Base-by-base conservation (phyloP, 2,888 invertebrate species). In the Mimachlamys varia region DNA sequence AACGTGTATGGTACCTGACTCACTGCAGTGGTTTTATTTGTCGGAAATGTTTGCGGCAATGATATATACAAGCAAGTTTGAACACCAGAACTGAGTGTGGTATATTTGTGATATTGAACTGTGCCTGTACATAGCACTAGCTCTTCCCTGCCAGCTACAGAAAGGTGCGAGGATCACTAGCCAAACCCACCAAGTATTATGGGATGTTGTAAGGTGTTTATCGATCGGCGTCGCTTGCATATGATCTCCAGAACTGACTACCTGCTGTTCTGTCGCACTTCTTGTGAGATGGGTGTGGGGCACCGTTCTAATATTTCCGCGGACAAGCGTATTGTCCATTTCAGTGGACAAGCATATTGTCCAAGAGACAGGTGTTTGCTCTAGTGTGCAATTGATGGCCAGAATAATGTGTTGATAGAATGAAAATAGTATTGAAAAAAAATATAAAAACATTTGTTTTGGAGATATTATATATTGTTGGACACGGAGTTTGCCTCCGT, bases 51-150 rank as follows among this genome's bases (percentile, higher is more conserved):
- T 76, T 33, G 12, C 33, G 27, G 33, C 76, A 33, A 76, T 76
- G 76, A 76, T 22, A 58, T 58, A n/a, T 58, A n/a, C 76, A 76
- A 76, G 76, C 76, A 76, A 33, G 33, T 76, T 76, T 76, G 27
- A 17, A 76, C 27, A 76, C 5, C 22, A 3, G 33, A 76, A 76
- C 76, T 12, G 33, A 33, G 33, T 2, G 33, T 33, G 12, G 27
- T 76, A 76, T 27, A 76, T 27, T 76, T 76, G 76, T 76, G 76
- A 76, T 76, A 76, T 76, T 33, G 76, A 12, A 76, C 27, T 10
- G 27, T 33, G 10, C 76, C 22, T 76, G 33, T 0, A 33, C 12
- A 27, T 19, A 33, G 76, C 76, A 76, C 76, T 33, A 27, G 33
- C 33, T 76, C 33, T 76, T 27, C 15, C 17, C 76, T 58, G 19